Evolutionary conservation across 2,113 vertebrate genomes (phyloP), one percentile per base, ranked within the genome.

Genomic region (Mohoua ochrocephala): DNA sequence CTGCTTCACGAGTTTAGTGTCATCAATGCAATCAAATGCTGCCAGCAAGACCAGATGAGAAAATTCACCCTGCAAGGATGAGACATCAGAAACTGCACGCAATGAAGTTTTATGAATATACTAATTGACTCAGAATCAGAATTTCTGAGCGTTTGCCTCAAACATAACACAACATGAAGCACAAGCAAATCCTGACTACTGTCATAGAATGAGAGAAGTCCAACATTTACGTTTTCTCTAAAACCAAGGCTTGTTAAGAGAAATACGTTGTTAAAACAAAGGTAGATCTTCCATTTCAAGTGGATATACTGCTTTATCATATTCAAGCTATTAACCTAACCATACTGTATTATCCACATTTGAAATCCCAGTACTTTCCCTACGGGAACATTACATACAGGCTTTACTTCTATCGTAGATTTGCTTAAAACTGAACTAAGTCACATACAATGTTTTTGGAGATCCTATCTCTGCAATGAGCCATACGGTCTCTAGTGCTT

Each of bases 1-100:
- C 95, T 99, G 99, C 92, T 99, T 99, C 91, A 99, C 97, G 85
- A 99, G 98, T 95, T 99, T 99, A 11, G 99, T 99, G 95, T 99
- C 99, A 79, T 99, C 99, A 23, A 99, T 98, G 78, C 99, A 99
- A 97, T 99, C 99, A 78, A 99, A 99, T 2, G 98, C 98, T 17
- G 99, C 99, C 93, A 99, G 93, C 61, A 99, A 98, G 44, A 99
- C 99, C 95, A 99, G 97, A 94, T 99, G 98, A 73, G 98, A 99
- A 91, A 98, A 99, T 87, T 99, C 99, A 71, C 99, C 99, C 99
- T 99, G 97, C n/a, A 91, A 91, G 64, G 79, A 78, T 4, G 3
- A 84, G 20, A 93, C 57, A 87, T 11, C 20, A 95, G 30, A 63
- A 92, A 93, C 4, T 21, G 84, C 42, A 82, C 2, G 16, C 3